Evolutionary conservation across 2,888 invertebrate genomes (phyloP).

Genomic region (Yponomeuta cagnagella): DNA sequence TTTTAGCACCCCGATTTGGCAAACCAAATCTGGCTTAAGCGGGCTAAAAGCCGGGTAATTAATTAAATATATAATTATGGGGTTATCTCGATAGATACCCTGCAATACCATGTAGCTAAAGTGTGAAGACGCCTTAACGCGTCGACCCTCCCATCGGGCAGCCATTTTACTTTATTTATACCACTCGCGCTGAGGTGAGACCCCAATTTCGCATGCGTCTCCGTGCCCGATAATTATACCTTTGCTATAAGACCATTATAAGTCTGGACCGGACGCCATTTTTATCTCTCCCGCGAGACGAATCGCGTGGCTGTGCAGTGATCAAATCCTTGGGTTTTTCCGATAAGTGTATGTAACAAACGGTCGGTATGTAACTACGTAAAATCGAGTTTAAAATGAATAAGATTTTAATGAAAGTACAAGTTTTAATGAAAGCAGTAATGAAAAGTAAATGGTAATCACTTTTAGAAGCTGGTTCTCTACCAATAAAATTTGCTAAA

Average conservation of each 20-base stretch:
- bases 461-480: neutral
- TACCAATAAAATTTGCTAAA: neutral
- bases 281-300: conserved; percentile 28
- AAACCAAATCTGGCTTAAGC: too few species aligned
- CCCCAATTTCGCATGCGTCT: conserved; percentile 72
- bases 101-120: neutral
- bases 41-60: too few species aligned
- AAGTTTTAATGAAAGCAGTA: too few species aligned
- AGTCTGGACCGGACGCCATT: conserved; percentile 47
- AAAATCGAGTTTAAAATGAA: too few species aligned
- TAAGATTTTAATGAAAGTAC: too few species aligned
- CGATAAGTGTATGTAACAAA: neutral
- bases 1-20: too few species aligned
- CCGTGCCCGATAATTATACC: conserved; percentile 70
- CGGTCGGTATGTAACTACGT: too few species aligned
- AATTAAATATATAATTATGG: too few species aligned
- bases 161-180: conserved; percentile 71
- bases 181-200: conserved; percentile 67
- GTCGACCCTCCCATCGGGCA: conserved; percentile 12
- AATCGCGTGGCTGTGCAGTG: neutral
- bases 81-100: neutral
- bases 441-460: too few species aligned
- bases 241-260: neutral
- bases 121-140: conserved; percentile 10
- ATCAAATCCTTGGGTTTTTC: neutral